A percentile compares a stretch with the other conserved stretches of the same genome.
Evolutionary conservation across 64 coral and sea anemone genomes (phyloP).

Genomic region (Dendronephthya gigantea): DNA sequence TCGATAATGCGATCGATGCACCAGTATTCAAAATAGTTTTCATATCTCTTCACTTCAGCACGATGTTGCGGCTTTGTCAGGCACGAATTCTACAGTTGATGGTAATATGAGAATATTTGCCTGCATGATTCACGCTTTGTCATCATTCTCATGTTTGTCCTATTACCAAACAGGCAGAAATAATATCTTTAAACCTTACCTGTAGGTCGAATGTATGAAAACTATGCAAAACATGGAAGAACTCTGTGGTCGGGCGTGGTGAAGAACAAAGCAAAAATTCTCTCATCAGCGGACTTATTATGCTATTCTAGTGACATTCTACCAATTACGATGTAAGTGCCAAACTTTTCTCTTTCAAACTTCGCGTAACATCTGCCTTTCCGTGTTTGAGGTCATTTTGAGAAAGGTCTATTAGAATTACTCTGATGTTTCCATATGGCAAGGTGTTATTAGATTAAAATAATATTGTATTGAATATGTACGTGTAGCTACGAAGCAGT

Average conservation of each 20-base stretch:
- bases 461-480: too few species aligned
- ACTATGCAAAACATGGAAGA: constrained; percentile 18
- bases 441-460: too few species aligned
- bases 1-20: too few species aligned
- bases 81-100: neutral
- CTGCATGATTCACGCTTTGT: neutral
- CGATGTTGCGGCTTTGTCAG: neutral
- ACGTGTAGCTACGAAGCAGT: too few species aligned
- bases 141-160: neutral
- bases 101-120: neutral
- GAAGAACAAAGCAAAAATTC: constrained; percentile 56
- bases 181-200: neutral
- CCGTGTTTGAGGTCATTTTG: too few species aligned
- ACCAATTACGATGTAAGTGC: neutral
- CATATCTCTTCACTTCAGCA: neutral
- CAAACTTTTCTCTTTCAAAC: too few species aligned
- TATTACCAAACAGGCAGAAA: neutral
- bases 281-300: constrained; percentile 54
- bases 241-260: constrained; percentile 59
- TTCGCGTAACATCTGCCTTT: too few species aligned
- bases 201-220: constrained; percentile 2
- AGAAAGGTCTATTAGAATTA: too few species aligned
- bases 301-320: constrained; percentile 37
- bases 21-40: neutral
- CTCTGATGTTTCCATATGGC: too few species aligned